phyloP scores from a whole-genome alignment of 2,797 vertebrate genomes.

The Eulemur coronatus region DNA sequence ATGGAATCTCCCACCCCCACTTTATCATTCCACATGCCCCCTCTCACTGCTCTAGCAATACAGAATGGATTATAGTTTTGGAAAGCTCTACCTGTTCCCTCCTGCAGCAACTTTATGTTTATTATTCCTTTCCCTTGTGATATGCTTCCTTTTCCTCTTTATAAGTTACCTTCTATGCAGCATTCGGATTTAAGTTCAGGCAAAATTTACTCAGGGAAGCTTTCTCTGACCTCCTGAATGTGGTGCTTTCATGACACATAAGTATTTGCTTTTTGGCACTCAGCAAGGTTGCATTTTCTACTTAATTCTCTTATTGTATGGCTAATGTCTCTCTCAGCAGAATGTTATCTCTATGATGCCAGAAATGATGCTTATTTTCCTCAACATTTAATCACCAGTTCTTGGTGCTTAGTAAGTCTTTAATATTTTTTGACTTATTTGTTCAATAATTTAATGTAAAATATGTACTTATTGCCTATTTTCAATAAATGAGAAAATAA shows the following conservation, averaged over 20 bases:
- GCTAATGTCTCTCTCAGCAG: not conserved
- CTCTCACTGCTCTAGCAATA: not conserved
- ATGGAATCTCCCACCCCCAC: rapidly evolving
- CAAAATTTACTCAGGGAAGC: not conserved
- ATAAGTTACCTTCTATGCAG: not conserved
- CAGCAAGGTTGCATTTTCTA: not conserved
- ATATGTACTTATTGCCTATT: not conserved
- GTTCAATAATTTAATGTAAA: not conserved
- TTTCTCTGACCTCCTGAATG: not conserved
- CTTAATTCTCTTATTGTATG: not conserved
- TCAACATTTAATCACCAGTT: not conserved
- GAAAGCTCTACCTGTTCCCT: not conserved
- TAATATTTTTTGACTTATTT: not conserved
- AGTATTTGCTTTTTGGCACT: not conserved
- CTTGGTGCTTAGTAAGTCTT: not conserved
- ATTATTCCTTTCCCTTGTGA: no score
- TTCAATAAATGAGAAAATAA: not conserved
- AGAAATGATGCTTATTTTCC: not conserved
- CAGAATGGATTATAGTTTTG: not conserved
- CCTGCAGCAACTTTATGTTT: not conserved
- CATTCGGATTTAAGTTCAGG: not conserved
- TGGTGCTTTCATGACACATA: not conserved
- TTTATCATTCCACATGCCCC: rapidly evolving
- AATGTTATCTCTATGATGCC: not conserved
- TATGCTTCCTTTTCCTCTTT: not conserved